Percentiles rank a stretch among this genome's conserved stretches.
Evolutionary conservation across 2,113 vertebrate species (phyloP).

Genomic region (Halichoerus grypus): DNA sequence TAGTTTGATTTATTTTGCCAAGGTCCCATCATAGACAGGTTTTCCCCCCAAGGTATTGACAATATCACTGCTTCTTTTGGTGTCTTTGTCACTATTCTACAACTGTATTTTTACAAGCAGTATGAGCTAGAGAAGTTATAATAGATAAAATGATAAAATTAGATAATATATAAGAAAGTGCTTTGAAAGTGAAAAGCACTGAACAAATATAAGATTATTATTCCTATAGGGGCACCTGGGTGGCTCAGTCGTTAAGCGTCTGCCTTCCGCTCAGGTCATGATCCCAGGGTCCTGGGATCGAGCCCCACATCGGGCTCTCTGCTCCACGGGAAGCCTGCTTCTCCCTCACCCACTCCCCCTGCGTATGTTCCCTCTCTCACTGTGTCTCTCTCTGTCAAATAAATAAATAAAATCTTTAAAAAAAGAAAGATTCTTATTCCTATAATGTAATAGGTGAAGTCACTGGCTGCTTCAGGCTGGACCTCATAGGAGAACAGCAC

Average conservation of each 20-base stretch:
- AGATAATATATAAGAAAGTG: conserved; percentile 59
- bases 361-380: no score
- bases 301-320: no score
- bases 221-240: neutral
- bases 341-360: no score
- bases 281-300: no score
- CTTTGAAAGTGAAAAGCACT: conserved; percentile 69
- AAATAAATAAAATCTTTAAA: no score
- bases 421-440: conserved; percentile 12
- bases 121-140: conserved; percentile 43
- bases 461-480: neutral
- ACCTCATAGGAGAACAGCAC: neutral
- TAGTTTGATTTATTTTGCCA: conserved; percentile 51
- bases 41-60: neutral
- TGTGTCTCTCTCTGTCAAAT: no score
- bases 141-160: conserved; percentile 72
- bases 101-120: conserved; percentile 49
- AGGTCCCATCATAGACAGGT: neutral
- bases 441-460: conserved; percentile 4
- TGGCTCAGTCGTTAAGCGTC: no score
- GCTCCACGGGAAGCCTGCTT: no score
- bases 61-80: conserved; percentile 26
- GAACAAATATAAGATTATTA: conserved; percentile 49
- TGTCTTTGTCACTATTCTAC: conserved; percentile 41
- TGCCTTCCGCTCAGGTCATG: no score